phyloP scores from a whole-genome alignment of 2,888 invertebrate genomes.

The Sarcophaga rosellei region DNA sequence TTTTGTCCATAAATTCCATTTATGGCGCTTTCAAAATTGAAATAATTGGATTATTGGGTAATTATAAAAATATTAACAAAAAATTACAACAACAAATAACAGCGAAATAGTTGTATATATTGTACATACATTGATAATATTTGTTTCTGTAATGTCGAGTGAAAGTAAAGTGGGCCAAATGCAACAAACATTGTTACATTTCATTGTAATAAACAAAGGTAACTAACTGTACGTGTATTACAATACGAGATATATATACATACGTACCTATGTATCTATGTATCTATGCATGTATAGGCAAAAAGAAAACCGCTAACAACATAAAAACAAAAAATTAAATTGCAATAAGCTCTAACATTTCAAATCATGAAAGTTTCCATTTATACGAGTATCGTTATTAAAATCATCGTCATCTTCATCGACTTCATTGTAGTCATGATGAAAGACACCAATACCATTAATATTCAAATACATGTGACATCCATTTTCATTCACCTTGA shows the following conservation, averaged over 20 bases:
- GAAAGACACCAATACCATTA: slow-evolving; percentile 43
- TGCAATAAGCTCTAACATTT: slow-evolving; percentile 34
- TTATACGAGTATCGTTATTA: slow-evolving; percentile 32
- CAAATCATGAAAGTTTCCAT: slow-evolving; percentile 65
- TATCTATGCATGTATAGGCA: no score
- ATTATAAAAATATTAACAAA: neutral
- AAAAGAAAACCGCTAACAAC: slow-evolving; percentile 73
- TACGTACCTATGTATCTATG: no score
- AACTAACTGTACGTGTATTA: neutral
- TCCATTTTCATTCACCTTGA: slow-evolving; percentile 52
- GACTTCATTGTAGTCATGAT: slow-evolving; percentile 28
- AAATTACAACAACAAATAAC: slow-evolving; percentile 38
- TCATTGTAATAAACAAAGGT: slow-evolving; percentile 32
- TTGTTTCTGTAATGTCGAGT: slow-evolving; percentile 72
- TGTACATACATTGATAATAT: slow-evolving; percentile 48
- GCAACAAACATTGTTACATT: slow-evolving; percentile 79
- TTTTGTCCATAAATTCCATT: neutral
- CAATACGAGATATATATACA: no score
- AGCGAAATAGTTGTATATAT: slow-evolving; percentile 28
- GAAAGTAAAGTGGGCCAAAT: slow-evolving; percentile 80
- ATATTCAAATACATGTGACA: slow-evolving; percentile 55
- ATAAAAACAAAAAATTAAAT: slow-evolving; percentile 33
- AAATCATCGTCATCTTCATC: slow-evolving; percentile 23
- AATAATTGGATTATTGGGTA: neutral
- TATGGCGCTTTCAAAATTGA: no score